Evolutionary conservation across 2,888 invertebrate species (phyloP), one percentile per base, ranked within the genome.

Genomic region (Melangyna quadrimaculata): DNA sequence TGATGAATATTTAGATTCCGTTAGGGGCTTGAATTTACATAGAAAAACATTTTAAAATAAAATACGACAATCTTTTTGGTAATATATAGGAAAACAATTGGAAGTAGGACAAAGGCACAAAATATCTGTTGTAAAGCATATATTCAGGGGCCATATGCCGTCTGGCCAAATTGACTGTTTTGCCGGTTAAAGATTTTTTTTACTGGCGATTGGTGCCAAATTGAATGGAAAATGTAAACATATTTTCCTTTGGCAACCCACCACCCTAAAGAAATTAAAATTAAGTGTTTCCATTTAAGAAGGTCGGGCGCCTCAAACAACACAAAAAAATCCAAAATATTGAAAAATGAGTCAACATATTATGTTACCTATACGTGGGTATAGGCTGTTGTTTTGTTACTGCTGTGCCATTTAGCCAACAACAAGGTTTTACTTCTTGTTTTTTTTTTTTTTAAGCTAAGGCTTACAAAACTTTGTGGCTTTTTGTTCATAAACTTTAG

Each of bases 141-240:
- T 59, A 59, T 80, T 84, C 63, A 67, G 57, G 55, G 45, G 72
- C 63, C 80, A 81, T 80, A 86, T 86, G 77, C 72, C 81, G 86
- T 70, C 72, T 69, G 80, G 63, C 63, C 70, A 70, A 86, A 81
- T 81, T 78, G 80, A 75, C 77, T 80, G 80, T 75, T 72, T 69
- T 79, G 75, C 71, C 53, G 67, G 55, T 86, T 84, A 45, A 22
- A 69, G 59, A 35, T 59, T 71, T 67, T 72, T 55, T 59, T 55
- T 61, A 73, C 73, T 73, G 57, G 77, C 77, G 73, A 86, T 82
- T 82, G 74, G 59, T 82, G 87, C 87, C 87, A 87, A 82, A 87
- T 87, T 87, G 82, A 87, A 87, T 87, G 87, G 87, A 87, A 87
- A 87, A 87, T 87, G 87, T 82, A 71, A 82, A 78, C 87, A 87